phyloP scores from a whole-genome alignment of 2,888 invertebrate genomes.

The Chrysodeixis includens region DNA sequence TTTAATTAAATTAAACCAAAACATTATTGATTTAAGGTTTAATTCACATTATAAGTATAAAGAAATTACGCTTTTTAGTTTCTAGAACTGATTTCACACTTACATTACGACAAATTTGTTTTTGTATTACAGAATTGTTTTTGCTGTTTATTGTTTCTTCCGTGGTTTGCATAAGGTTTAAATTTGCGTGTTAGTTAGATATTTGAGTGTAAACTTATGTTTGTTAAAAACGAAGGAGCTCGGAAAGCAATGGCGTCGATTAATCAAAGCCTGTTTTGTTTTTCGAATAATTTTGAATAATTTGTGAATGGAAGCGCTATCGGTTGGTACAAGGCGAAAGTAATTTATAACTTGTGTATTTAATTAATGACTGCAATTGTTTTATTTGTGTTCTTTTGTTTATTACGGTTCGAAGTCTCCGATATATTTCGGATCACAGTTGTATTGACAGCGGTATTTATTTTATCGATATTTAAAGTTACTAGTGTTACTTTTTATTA shows the following conservation, averaged over 20 bases:
- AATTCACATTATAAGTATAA: slow-evolving; percentile 36
- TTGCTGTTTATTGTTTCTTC: slow-evolving; percentile 31
- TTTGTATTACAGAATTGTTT: slow-evolving; percentile 41
- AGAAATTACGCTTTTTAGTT: slow-evolving; percentile 51
- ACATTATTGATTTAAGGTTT: slow-evolving; percentile 27
- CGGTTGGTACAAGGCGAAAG: slow-evolving; percentile 66
- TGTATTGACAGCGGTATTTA: slow-evolving; percentile 25
- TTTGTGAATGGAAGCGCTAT: slow-evolving; percentile 81
- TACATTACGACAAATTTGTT: slow-evolving; percentile 59
- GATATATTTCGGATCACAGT: slow-evolving; percentile 57
- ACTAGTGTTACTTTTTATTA: slow-evolving; percentile 1
- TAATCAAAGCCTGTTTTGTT: slow-evolving; percentile 77
- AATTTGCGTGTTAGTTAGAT: slow-evolving; percentile 29
- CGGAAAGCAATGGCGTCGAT: slow-evolving; percentile 72
- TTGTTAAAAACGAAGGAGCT: slow-evolving; percentile 63
- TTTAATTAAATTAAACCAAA: slow-evolving; percentile 52
- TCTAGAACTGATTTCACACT: slow-evolving; percentile 66
- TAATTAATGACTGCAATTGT: slow-evolving; percentile 77
- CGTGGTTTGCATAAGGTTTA: slow-evolving; percentile 46
- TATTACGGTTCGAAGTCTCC: slow-evolving; percentile 58
- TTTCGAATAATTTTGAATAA: slow-evolving; percentile 81
- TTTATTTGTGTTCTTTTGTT: slow-evolving; percentile 65
- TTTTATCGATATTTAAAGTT: slow-evolving; percentile 9
- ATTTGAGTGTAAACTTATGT: slow-evolving; percentile 39
- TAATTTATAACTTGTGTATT: slow-evolving; percentile 78